Base-by-base conservation (phyloP, 1,140 invertebrate species). In the Campoletis sonorensis region DNA sequence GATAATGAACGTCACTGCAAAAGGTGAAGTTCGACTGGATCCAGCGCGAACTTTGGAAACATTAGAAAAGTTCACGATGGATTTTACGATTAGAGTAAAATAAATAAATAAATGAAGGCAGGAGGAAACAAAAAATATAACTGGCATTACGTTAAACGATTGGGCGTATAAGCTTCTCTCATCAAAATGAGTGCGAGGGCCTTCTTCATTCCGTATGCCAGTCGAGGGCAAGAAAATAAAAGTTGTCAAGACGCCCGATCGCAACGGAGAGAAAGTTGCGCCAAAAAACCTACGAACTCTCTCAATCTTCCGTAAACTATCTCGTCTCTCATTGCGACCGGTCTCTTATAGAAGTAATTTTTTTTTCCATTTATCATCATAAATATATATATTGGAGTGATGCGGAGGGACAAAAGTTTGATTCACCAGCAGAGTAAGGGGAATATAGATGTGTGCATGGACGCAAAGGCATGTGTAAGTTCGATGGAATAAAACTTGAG, bases 261-360 rank as follows among this genome's bases (percentile, higher is more conserved):
- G 40, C 8, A 54, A 64, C 0, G 23, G 15, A 54, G 49, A 13
- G 10, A 37, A 77, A 37, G 37, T 18, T 70, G 51, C 51, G 16
- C 51, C 18, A 15, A 54, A 54, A 54, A 54, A 54, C 33, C 58
- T n/a, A 51, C 61, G 26, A 18, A 67, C 13, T 61, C 58, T 64
- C 26, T 64, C 61, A 64, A 64, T 27, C 58, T 54, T 77, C 27
- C 75, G 16, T 11, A 18, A 54, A 54, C 21, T 51, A 37, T 13
- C 27, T 79, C 33, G 18, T 79, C 68, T 79, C 45, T 73, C 58
- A 61, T 80, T 73, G 37, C 54, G 71, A 16, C 61, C 58, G 67
- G 40, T 78, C 76, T 78, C 76, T 49, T 78, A 67, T 78, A 58
- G 33, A 21, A 45, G 61, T 78, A 78, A 78, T 78, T 78, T 78